A percentile compares a stretch with the other conserved stretches of the same genome.
These are phyloP conservation scores for Drosophila birchii DNA, from an alignment of 2,888 invertebrate species.

Conservation along the genomic window DNA sequence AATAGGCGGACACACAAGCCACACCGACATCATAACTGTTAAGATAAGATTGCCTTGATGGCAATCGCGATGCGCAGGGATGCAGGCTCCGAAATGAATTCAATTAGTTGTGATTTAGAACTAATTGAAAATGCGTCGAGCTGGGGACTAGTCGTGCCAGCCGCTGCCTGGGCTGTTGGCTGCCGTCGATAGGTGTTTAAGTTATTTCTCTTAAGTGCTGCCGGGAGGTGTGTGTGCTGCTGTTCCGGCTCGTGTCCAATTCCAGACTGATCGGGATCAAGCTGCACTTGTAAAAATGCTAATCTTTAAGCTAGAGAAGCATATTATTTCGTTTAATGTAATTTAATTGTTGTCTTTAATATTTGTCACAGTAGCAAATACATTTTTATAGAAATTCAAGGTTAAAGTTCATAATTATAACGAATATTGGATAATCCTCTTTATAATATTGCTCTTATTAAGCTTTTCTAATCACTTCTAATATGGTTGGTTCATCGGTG, in stretches of 20 bases:
- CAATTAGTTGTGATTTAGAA: slow-evolving; percentile 79
- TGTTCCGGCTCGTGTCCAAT: slow-evolving; percentile 9
- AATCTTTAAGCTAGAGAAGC: too few relatives aligned
- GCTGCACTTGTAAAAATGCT: slow-evolving; percentile 6
- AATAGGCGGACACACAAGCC: slow-evolving; percentile 53
- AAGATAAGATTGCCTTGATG: slow-evolving; percentile 73
- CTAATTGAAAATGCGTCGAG: slow-evolving; percentile 77
- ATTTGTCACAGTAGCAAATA: neutral
- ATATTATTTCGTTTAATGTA: neutral
- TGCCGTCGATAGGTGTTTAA: slow-evolving; percentile 74
- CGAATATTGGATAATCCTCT: neutral
- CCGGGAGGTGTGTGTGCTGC: slow-evolving; percentile 60
- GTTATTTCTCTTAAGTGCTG: slow-evolving; percentile 77
- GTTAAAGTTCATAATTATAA: too few relatives aligned
- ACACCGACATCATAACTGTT: slow-evolving; percentile 71
- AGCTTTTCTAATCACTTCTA: neutral
- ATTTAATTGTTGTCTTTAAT: neutral
- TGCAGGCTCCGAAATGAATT: slow-evolving; percentile 60
- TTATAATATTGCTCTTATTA: neutral
- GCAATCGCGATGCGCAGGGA: slow-evolving; percentile 20
- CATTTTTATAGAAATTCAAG: too few relatives aligned
- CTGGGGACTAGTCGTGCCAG: slow-evolving; percentile 18
- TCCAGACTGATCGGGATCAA: slow-evolving; percentile 32
- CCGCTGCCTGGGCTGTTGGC: slow-evolving; percentile 12
- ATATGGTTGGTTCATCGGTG: neutral